Conservation (phyloP, 2,888 invertebrate species). For the Acrobasis suavella region DNA sequence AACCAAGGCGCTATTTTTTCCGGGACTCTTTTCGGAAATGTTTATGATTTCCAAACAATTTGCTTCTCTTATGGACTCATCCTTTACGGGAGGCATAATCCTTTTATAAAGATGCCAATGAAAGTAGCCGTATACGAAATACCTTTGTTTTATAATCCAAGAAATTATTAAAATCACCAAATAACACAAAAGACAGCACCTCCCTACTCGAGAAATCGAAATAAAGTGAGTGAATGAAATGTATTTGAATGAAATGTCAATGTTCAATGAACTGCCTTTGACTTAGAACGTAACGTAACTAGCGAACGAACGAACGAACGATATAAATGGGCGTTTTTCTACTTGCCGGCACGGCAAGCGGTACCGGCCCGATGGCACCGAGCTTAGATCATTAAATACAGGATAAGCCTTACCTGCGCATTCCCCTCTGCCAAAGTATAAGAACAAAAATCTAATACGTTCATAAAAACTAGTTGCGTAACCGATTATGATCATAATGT, state of each 20-base stretch:
- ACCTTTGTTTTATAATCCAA: constrained; percentile 26
- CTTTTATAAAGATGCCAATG: constrained; percentile 35
- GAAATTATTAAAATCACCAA: constrained; percentile 21
- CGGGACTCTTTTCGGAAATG: constrained; percentile 74
- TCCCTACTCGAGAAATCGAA: constrained; percentile 45
- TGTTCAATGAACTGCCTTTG: neutral
- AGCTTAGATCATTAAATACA: too few relatives aligned
- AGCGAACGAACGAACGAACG: too few relatives aligned
- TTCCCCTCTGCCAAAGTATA: too few relatives aligned
- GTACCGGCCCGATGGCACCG: too few relatives aligned
- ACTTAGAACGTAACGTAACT: too few relatives aligned
- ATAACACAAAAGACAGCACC: constrained; percentile 17
- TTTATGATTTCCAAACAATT: constrained; percentile 76
- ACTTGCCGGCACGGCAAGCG: too few relatives aligned
- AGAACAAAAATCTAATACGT: too few relatives aligned
- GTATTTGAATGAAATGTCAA: neutral
- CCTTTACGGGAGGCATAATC: constrained; percentile 81
- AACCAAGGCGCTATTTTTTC: constrained; percentile 75
- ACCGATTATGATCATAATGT: too few relatives aligned
- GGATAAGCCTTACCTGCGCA: too few relatives aligned
- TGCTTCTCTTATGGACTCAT: constrained; percentile 73
- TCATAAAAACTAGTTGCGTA: too few relatives aligned
- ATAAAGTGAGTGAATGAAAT: constrained; percentile 30
- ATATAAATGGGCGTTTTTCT: too few relatives aligned
- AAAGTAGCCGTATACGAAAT: constrained; percentile 25